Conservation (phyloP, 2,888 invertebrate genomes). For the Serripes groenlandicus region DNA sequence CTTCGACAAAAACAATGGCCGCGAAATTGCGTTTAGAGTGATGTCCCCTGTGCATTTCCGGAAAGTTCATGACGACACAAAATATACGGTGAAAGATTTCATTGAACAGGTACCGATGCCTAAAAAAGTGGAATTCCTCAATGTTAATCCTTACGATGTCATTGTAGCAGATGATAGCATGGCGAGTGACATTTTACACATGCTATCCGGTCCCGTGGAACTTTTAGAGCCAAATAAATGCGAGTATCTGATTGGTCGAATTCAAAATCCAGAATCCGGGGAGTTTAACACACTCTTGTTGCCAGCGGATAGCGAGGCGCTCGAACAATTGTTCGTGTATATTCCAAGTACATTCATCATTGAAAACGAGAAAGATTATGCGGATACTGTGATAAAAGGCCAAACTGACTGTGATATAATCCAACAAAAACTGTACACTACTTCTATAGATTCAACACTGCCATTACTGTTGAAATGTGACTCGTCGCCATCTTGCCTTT, state of each 20-base stretch:
- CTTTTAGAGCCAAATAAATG: slow-evolving; percentile 33
- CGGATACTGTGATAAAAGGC: slow-evolving; percentile 24
- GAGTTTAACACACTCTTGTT: slow-evolving; percentile 35
- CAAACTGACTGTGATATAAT: slow-evolving; percentile 30
- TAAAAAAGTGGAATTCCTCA: slow-evolving; percentile 50
- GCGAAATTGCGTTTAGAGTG: slow-evolving; percentile 46
- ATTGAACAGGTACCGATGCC: slow-evolving; percentile 60
- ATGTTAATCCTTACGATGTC: slow-evolving; percentile 54
- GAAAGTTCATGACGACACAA: slow-evolving; percentile 49
- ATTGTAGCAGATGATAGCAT: slow-evolving; percentile 49
- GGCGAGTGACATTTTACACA: slow-evolving; percentile 47
- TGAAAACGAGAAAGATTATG: slow-evolving; percentile 12
- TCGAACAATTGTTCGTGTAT: slow-evolving; percentile 21
- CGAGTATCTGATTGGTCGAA: slow-evolving; percentile 44
- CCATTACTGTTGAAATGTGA: slow-evolving; percentile 11
- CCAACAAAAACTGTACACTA: slow-evolving; percentile 36
- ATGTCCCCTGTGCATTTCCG: slow-evolving; percentile 49
- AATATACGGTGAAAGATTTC: slow-evolving; percentile 51
- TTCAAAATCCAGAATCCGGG: slow-evolving; percentile 13
- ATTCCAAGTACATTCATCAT: slow-evolving; percentile 23
- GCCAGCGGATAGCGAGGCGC: slow-evolving; percentile 30
- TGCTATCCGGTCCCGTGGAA: slow-evolving; percentile 56
- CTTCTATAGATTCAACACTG: background rate
- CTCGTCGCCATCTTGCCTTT: background rate
- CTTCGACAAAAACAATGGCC: slow-evolving; percentile 27